Percentiles rank a stretch among this genome's conserved stretches.
phyloP scores from a whole-genome alignment of 2,888 invertebrate species.

The Diarsia rubi region DNA sequence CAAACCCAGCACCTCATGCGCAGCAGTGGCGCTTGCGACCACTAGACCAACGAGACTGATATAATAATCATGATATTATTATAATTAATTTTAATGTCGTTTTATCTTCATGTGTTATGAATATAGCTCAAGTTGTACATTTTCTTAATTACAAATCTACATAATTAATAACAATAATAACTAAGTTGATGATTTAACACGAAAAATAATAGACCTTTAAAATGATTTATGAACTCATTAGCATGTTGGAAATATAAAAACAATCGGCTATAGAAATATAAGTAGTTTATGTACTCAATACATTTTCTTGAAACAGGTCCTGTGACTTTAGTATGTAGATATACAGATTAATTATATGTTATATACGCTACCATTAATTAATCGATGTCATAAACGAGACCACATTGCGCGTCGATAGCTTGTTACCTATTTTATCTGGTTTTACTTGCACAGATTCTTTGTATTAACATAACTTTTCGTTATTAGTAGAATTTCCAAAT shows the following conservation, averaged over 20 bases:
- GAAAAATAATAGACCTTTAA: not conserved
- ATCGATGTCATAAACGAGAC: slow-evolving; percentile 54
- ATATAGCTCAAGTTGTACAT: slow-evolving; percentile 3
- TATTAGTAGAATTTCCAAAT: not conserved
- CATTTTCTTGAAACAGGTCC: slow-evolving; percentile 54
- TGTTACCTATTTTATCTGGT: slow-evolving; percentile 34
- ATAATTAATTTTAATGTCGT: too few species aligned
- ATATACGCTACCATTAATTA: slow-evolving; percentile 56
- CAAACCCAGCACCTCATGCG: too few species aligned
- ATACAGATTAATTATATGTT: slow-evolving; percentile 59
- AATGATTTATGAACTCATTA: slow-evolving; percentile 21
- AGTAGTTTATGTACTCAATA: slow-evolving; percentile 22
- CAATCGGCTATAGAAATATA: slow-evolving; percentile 15
- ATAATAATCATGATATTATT: too few species aligned
- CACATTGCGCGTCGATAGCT: slow-evolving; percentile 35
- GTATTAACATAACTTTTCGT: not conserved
- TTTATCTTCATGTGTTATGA: not conserved
- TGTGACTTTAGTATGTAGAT: slow-evolving; percentile 8
- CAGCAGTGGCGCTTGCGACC: too few species aligned
- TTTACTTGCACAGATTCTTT: slow-evolving; percentile 22
- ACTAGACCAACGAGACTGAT: too few species aligned
- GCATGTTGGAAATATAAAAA: slow-evolving; percentile 19
- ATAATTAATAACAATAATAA: slow-evolving; percentile 4
- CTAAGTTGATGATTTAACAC: not conserved
- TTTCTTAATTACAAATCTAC: slow-evolving; percentile 28